Conservation (phyloP, 2,888 invertebrate genomes). For the Dilophus febrilis region DNA sequence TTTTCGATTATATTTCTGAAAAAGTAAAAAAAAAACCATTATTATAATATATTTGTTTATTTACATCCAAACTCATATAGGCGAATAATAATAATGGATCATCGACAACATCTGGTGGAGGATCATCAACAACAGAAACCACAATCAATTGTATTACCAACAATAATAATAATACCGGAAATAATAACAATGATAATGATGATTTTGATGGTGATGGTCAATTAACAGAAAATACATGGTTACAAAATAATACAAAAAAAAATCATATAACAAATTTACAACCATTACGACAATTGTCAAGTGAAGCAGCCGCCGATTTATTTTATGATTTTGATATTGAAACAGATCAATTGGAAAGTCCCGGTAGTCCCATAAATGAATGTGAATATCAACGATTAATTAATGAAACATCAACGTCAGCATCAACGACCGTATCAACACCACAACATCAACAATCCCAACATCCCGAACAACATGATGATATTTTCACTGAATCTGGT, state of each 20-base stretch:
- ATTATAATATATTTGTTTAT: not conserved
- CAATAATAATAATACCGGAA: not conserved
- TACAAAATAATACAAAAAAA: conserved; percentile 16
- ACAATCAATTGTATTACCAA: not conserved
- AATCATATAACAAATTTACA: conserved; percentile 31
- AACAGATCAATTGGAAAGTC: conserved; percentile 41
- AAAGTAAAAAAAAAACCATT: not conserved
- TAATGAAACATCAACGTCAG: conserved; percentile 35
- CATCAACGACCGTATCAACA: conserved; percentile 36
- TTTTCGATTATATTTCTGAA: not conserved
- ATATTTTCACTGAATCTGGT: conserved; percentile 32
- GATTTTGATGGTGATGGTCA: too few relatives aligned
- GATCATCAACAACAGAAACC: not conserved
- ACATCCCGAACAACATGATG: conserved; percentile 15
- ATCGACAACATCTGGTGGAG: not conserved
- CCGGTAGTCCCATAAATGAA: conserved; percentile 51
- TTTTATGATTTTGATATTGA: conserved; percentile 48
- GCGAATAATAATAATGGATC: too few relatives aligned
- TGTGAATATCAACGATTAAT: conserved; percentile 34
- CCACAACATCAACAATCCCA: too few relatives aligned
- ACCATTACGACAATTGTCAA: conserved; percentile 30
- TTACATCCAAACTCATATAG: not conserved
- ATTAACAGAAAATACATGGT: conserved; percentile 22
- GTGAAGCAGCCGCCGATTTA: conserved; percentile 35
- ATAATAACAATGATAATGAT: not conserved